Percentiles rank a stretch among this genome's conserved stretches.
Conservation (phyloP, 2,113 vertebrate genomes). For the Pagrus major region DNA sequence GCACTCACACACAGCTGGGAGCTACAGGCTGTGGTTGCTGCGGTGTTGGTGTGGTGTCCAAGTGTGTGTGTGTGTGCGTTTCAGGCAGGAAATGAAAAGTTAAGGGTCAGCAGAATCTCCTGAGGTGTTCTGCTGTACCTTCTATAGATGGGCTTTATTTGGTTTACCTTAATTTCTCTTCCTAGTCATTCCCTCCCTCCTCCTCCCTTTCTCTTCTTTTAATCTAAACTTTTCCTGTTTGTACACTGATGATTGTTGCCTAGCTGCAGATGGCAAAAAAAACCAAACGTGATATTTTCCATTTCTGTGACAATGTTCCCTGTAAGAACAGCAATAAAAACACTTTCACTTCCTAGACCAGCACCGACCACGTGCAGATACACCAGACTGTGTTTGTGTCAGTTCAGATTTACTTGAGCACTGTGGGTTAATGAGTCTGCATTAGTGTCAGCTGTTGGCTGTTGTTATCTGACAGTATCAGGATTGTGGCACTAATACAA, state of each 20-base stretch:
- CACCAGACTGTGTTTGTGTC: background rate
- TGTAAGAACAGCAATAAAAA: background rate
- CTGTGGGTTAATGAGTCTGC: background rate
- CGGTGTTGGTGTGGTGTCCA: background rate
- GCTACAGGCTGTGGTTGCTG: conserved; percentile 13
- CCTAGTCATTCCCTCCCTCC: background rate
- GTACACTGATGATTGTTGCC: background rate
- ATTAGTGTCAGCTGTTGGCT: background rate
- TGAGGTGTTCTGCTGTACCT: background rate
- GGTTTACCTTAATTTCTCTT: background rate
- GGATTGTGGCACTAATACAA: conserved; percentile 28
- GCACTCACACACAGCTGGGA: conserved; percentile 56
- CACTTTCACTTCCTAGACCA: background rate
- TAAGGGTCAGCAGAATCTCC: conserved; percentile 12
- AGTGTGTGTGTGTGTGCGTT: conserved; percentile 3
- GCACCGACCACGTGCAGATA: background rate
- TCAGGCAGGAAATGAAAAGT: conserved; percentile 38
- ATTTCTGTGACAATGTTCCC: background rate
- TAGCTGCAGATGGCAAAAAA: background rate
- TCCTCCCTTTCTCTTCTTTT: background rate
- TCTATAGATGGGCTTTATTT: background rate
- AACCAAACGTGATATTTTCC: background rate
- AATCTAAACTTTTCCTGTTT: background rate
- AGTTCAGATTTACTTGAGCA: background rate
- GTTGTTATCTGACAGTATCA: conserved; percentile 36